Evolutionary conservation across 2,888 invertebrate species (phyloP), one percentile per base, ranked within the genome.

Genomic region (Lasioglossum figueresi): DNA sequence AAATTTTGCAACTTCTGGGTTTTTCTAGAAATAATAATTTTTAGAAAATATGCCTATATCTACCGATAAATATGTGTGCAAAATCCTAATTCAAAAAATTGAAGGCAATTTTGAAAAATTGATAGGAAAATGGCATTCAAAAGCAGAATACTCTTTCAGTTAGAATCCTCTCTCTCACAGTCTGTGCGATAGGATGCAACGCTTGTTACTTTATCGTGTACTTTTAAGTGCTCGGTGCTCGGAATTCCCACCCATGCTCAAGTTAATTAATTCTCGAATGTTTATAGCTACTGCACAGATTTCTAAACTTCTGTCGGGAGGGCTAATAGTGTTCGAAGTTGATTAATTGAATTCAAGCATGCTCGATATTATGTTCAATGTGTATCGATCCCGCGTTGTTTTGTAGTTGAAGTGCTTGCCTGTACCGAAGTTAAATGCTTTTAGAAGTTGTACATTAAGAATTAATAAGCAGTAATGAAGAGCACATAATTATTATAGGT

Each of bases 191-290:
- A 19, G 66, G 73, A 45, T 68, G 70, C 48, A 14, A 31, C 27
- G 45, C 45, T 45, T 45, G 70, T 71, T 27, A 70, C 31, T 76
- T 27, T 45, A n/a, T 52, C 10, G 34, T 40, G 75, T 77, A 77
- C 86, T 85, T 83, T 83, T 80, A 80, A 85, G 75, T 85, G 72
- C n/a, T 70, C 68, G 59, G 59, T 77, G 48, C 31, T 73, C 45
- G 70, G 37, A 45, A 63, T 59, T 59, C 27, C 43, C 5, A 16
- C 19, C 73, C 31, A 77, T 66, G n/a, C 48, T 40, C n/a, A 37
- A 19, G 63, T 52, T 85, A 85, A 85, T 85, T 85, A 81, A 81
- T 85, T 86, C 68, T 68, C 45, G 43, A 85, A 34, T 75, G 48
- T 27, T 40, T 40, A 75, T 34, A 23, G 79, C 19, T 34, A 23